Evolutionary conservation across 2,113 vertebrate genomes (phyloP).

Genomic region (Dascyllus trimaculatus): DNA sequence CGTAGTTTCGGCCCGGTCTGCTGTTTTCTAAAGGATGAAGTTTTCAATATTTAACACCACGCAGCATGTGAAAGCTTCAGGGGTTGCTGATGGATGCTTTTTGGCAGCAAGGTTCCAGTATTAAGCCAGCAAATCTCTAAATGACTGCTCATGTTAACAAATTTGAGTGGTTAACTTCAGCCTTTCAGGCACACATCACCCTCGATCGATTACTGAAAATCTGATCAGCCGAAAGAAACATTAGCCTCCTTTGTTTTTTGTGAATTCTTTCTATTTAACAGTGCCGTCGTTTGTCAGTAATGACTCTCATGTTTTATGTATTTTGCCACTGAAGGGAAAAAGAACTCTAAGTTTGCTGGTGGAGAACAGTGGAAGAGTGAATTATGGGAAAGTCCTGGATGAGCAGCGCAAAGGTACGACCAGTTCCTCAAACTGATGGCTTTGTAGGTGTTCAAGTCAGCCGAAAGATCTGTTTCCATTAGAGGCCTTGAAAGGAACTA

Average conservation of each 20-base stretch:
- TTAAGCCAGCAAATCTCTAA: conserved; percentile 48
- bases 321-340: conserved; percentile 82
- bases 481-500: conserved; percentile 4
- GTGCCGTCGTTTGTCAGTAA: background rate
- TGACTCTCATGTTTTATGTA: conserved; percentile 39
- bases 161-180: conserved; percentile 14
- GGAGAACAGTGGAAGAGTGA: conserved; percentile 91
- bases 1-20: conserved; percentile 18
- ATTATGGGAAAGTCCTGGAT: conserved; percentile 88
- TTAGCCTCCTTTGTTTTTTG: background rate
- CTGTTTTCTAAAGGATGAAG: conserved; percentile 37
- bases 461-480: background rate
- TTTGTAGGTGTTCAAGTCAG: conserved; percentile 21
- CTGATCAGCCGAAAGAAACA: conserved; percentile 1
- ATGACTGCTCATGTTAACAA: conserved; percentile 47
- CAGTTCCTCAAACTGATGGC: conserved; percentile 1
- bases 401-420: conserved; percentile 91
- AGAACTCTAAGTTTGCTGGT: conserved; percentile 89
- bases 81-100: conserved; percentile 38
- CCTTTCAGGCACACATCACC: background rate
- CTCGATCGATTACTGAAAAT: conserved; percentile 20
- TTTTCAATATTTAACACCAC: conserved; percentile 58
- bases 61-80: conserved; percentile 33
- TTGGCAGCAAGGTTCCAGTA: conserved; percentile 22
- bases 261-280: background rate